Percentiles rank a stretch among this genome's conserved stretches.
These are phyloP conservation scores for Heliconius sara DNA, from an alignment of 2,888 invertebrate species.

Conservation along the genomic window DNA sequence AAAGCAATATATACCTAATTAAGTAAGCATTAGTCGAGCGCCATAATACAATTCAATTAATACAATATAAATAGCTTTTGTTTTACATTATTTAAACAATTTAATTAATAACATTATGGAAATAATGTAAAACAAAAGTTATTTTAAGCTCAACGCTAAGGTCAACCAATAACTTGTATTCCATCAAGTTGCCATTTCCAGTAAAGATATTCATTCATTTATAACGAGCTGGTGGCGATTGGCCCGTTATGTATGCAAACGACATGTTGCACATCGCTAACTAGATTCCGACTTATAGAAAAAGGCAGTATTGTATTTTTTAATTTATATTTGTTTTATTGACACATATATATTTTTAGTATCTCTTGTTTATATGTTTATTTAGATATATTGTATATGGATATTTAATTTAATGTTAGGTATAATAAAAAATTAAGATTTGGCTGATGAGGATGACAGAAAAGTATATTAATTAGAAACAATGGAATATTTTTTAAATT, in stretches of 20 bases:
- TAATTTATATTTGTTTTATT: not conserved
- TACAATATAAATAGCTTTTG: not conserved
- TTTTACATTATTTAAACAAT: not conserved
- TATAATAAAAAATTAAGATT: not conserved
- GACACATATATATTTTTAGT: not conserved
- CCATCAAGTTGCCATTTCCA: conserved; percentile 26
- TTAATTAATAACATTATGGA: not conserved
- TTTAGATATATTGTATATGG: not conserved
- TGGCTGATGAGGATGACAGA: no score
- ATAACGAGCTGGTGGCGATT: conserved; percentile 30
- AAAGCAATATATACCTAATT: no score
- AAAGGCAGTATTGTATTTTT: conserved; percentile 27
- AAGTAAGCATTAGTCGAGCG: no score
- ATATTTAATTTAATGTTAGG: not conserved
- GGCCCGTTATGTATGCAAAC: conserved; percentile 38
- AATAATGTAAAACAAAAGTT: conserved; percentile 10
- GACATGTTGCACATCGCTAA: conserved; percentile 26
- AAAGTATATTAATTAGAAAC: no score
- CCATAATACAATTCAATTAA: no score
- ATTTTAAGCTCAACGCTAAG: conserved; percentile 24
- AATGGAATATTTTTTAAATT: no score
- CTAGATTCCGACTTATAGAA: conserved; percentile 28
- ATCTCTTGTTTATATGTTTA: not conserved
- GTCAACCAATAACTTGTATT: conserved; percentile 27
- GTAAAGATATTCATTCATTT: conserved; percentile 36